Evolutionary conservation across 1,140 invertebrate species (phyloP), one percentile per base, ranked within the genome.

Genomic region (Notospermus geniculatus): DNA sequence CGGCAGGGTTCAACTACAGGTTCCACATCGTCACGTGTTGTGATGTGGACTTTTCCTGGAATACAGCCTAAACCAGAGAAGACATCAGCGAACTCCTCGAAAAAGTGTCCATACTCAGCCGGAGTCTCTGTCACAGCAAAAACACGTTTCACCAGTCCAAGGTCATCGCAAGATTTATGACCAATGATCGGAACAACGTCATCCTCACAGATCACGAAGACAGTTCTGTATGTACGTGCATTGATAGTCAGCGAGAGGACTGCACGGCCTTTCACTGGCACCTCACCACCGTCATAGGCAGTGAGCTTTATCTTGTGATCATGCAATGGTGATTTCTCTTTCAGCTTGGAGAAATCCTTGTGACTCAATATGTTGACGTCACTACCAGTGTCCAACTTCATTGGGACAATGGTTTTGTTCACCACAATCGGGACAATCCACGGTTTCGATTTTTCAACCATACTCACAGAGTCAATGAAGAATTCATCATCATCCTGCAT

Each of bases 21-120:
- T 7, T 36, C 15, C 36, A 58, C 56, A 29, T 50, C 36, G n/a
- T 60, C 23, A 52, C 70, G 62, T 19, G 72, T 45, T 46, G 69
- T 45, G 39, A 77, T 73, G 22, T 70, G 54, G 62, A 71, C 41
- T 59, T 65, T 25, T 15, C 60, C 60, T 5, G 60, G 59, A 19
- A 70, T 19, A 54, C 59, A 62, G 15, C 65, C 65, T 23, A 70
- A 25, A 19, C 65, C 67, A 15, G 57, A 11, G 45, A 69, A 69
- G n/a, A 69, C 25, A 23, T 64, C 55, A 29, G 19, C 45, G 46
- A 30, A 70, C 53, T 62, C 57, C 19, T 25, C 46, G 46, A 7
- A 50, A n/a, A 7, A 50, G 4, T 50, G 46, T 50, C 25, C 25
- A 50, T 50, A 50, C 19, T 50, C 46, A 7, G 25, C 4, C 5